phyloP scores from a whole-genome alignment of 2,113 vertebrate species.

The Fulmarus glacialis region DNA sequence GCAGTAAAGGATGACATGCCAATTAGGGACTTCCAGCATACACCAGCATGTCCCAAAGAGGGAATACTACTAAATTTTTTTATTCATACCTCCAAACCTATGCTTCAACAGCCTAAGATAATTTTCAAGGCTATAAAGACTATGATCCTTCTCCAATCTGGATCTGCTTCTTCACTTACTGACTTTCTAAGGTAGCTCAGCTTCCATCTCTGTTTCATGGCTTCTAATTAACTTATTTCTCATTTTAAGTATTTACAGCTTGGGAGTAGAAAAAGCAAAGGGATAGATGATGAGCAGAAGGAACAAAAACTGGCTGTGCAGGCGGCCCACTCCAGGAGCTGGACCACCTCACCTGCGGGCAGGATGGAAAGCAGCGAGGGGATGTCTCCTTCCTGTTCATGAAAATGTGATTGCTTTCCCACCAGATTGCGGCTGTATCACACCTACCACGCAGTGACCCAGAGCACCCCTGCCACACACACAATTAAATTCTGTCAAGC shows the following conservation, averaged over 20 bases:
- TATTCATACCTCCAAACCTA: neutral
- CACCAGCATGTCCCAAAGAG: neutral
- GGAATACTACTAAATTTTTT: neutral
- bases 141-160: neutral
- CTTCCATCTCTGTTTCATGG: neutral
- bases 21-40: neutral
- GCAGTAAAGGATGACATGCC: neutral
- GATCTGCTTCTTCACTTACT: neutral
- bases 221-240: neutral
- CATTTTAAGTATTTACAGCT: neutral
- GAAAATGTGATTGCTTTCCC: neutral
- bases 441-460: neutral
- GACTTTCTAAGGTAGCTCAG: neutral
- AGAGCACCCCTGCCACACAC: slow-evolving; percentile 2
- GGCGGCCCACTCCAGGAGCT: neutral
- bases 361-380: neutral
- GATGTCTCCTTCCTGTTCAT: neutral
- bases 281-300: neutral
- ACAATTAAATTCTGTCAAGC: slow-evolving; percentile 24
- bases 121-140: neutral
- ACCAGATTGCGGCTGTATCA: neutral
- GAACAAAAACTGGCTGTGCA: neutral
- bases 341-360: neutral
- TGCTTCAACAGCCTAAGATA: neutral
- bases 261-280: neutral